A percentile compares a stretch with the other conserved stretches of the same genome.
These are phyloP conservation scores for Magallana gigas DNA, from an alignment of 1,140 invertebrate genomes.

Conservation along the genomic window DNA sequence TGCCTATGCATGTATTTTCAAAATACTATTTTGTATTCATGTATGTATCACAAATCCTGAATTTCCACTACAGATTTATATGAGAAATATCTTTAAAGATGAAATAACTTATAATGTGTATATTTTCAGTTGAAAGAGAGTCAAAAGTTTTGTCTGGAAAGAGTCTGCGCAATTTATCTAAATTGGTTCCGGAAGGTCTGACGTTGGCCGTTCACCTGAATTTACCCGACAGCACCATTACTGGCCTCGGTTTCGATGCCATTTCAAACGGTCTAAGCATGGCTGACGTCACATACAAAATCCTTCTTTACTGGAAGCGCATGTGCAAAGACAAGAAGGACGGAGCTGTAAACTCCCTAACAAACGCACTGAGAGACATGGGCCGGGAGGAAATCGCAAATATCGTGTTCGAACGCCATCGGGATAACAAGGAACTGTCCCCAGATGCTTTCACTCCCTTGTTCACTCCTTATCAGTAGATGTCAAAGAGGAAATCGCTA, in stretches of 20 bases:
- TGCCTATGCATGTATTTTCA: no score
- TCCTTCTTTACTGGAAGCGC: constrained; percentile 78
- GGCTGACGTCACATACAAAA: constrained; percentile 77
- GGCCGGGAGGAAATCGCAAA: constrained; percentile 70
- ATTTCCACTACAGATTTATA: no score
- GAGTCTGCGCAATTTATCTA: constrained; percentile 74
- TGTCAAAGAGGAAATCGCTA: no score
- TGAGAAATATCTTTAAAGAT: no score
- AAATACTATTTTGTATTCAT: no score
- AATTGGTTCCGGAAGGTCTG: constrained; percentile 74
- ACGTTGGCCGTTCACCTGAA: constrained; percentile 77
- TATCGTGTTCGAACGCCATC: constrained; percentile 68
- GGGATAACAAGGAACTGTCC: constrained; percentile 72
- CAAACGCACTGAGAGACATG: constrained; percentile 71
- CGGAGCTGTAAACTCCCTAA: constrained; percentile 68
- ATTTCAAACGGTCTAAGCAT: constrained; percentile 75
- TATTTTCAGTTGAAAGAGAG: constrained; percentile 74
- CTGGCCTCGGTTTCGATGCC: constrained; percentile 78
- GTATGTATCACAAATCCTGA: no score
- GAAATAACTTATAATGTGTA: no score
- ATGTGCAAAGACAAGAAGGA: constrained; percentile 71
- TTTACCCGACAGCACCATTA: constrained; percentile 77
- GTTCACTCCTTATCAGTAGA: neutral
- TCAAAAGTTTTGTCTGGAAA: constrained; percentile 73
- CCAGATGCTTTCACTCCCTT: constrained; percentile 55